Evolutionary conservation across 2,888 invertebrate genomes (phyloP), one percentile per base, ranked within the genome.

Genomic region (Polydrusus pterygomalis): DNA sequence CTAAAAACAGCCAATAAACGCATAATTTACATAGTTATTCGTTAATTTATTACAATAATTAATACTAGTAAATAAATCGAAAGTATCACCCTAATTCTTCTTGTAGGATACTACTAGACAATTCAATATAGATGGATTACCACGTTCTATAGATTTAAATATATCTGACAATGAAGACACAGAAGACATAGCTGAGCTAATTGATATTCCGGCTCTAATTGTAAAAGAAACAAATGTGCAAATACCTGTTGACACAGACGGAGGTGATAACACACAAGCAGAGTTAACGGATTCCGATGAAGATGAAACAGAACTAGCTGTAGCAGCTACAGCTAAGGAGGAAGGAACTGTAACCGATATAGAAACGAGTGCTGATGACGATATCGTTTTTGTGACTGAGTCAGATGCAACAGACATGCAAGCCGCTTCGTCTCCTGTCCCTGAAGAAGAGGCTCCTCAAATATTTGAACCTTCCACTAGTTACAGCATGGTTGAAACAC

Each of bases 171-270:
- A 47, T 25, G 45, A 47, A 9, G 34, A 7, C 8, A 15, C 17
- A 30, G 15, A 47, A 15, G 49, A 30, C 7, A 5, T 64, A 49
- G 47, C 64, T 49, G 30, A 45, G 13, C 11, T 64, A 13, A 34
- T 64, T 30, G 34, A 64, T 34, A 49, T 64, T n/a, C 64, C 64
- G 17, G 64, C 64, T 49, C 64, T 64, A 49, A 64, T 64, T 11
- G 25, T 64, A 34, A 64, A 49, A 49, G 34, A 64, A 17, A 49
- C 8, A 25, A 49, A 15, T 25, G 9, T 25, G 15, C 25, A 45
- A 25, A 25, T 0, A 43, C 20, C n/a, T 8, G 5, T 45, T n/a
- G 8, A 60, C 38, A 17, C 10, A 18, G 18, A 38, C 9, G 38
- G 15, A 38, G 25, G 9, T 2, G 10, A 11, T 62, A 7, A 20